Conservation (phyloP, 2,797 vertebrate genomes). For the Rhadinocentrus ornatus region DNA sequence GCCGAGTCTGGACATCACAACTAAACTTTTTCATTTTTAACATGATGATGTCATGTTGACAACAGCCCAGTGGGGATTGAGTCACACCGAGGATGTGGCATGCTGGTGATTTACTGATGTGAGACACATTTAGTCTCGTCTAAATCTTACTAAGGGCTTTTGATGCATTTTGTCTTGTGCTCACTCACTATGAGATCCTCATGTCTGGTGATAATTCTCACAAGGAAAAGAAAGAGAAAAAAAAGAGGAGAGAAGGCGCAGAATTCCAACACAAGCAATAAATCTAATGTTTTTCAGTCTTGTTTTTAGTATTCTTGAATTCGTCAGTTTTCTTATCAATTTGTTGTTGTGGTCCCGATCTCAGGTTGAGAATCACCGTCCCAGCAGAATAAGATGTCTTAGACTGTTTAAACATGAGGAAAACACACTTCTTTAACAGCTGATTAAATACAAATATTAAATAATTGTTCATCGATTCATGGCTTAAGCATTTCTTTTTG, state of each 20-base stretch:
- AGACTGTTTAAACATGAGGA: no score
- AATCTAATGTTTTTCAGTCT: neutral
- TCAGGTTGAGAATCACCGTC: no score
- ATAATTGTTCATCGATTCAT: no score
- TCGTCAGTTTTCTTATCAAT: neutral
- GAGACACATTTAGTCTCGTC: neutral
- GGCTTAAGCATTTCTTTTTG: neutral
- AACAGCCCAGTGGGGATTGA: neutral
- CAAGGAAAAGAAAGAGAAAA: neutral
- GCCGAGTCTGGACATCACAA: neutral
- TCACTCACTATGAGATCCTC: no score
- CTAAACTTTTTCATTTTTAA: neutral
- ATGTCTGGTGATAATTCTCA: constrained; percentile 1
- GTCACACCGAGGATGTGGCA: neutral
- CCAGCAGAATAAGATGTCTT: no score
- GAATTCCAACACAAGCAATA: neutral
- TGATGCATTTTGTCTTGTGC: constrained; percentile 2
- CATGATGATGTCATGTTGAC: neutral
- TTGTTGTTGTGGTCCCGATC: no score
- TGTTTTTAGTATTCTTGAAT: neutral
- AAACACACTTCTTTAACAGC: no score
- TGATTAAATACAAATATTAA: no score
- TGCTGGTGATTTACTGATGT: constrained; percentile 16
- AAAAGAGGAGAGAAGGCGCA: neutral
- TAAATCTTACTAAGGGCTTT: constrained; percentile 9